A percentile compares a stretch with the other conserved stretches of the same genome.
These are phyloP conservation scores for Diceros bicornis DNA, from an alignment of 2,797 vertebrate species.

Conservation along the genomic window DNA sequence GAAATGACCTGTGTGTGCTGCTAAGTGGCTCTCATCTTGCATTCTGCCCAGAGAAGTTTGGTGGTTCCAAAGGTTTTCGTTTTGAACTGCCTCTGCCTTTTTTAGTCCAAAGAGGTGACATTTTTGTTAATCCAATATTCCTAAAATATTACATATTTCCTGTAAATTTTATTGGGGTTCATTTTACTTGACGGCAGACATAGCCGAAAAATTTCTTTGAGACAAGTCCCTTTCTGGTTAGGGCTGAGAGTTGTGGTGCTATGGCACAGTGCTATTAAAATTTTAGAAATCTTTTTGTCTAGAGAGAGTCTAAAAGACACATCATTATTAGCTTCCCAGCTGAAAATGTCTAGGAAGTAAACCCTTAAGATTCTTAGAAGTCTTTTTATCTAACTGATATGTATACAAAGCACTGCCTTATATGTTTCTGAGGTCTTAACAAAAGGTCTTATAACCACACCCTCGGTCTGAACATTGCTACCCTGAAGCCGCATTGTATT, in stretches of 20 bases:
- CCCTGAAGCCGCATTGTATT: background rate
- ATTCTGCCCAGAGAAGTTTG: background rate
- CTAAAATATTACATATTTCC: background rate
- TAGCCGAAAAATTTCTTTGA: background rate
- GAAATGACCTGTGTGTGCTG: background rate
- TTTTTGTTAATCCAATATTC: background rate
- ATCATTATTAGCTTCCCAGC: background rate
- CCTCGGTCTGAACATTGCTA: background rate
- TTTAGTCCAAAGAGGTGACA: background rate
- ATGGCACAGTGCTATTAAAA: background rate
- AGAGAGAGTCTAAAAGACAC: background rate
- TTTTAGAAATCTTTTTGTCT: background rate
- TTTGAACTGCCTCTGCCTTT: background rate
- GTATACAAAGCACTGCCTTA: background rate
- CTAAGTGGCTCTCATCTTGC: background rate
- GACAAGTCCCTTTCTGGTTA: background rate
- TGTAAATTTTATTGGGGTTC: background rate
- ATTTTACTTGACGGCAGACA: background rate
- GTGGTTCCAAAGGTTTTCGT: background rate
- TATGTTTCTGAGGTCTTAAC: conserved; percentile 6
- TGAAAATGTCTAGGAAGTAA: background rate
- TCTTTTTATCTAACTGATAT: background rate
- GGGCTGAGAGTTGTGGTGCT: background rate
- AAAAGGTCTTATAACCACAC: background rate
- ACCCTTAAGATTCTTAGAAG: background rate